Conservation (phyloP, 2,888 invertebrate species). For the Cyrtodaria siliqua region DNA sequence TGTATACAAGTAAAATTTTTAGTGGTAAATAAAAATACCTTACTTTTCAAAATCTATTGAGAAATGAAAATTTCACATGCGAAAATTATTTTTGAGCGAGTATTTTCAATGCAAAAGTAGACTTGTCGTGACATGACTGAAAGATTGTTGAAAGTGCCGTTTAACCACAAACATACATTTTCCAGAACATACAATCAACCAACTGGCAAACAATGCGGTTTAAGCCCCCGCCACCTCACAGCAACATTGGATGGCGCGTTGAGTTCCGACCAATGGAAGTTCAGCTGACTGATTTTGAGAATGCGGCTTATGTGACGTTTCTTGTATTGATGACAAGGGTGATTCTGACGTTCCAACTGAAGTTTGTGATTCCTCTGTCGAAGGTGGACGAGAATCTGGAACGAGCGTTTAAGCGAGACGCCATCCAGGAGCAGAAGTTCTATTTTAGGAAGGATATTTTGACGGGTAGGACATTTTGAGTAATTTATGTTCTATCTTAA, state of each 20-base stretch:
- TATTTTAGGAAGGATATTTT: constrained; percentile 90
- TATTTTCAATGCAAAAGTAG: too few relatives aligned
- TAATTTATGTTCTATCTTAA: too few relatives aligned
- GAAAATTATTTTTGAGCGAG: too few relatives aligned
- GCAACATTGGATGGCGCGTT: constrained; percentile 99
- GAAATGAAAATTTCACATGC: too few relatives aligned
- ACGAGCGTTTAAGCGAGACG: constrained; percentile 96
- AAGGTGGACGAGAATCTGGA: constrained; percentile 98
- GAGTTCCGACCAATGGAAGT: constrained; percentile 97
- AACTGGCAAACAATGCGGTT: constrained; percentile 99
- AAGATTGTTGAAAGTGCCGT: too few relatives aligned
- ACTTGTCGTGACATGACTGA: too few relatives aligned
- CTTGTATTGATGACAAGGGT: constrained; percentile 98
- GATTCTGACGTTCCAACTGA: constrained; percentile 97
- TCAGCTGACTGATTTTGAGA: constrained; percentile 99
- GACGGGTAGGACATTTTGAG: too few relatives aligned
- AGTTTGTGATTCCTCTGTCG: constrained; percentile 98
- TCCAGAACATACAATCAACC: constrained; percentile 98
- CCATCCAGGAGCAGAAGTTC: constrained; percentile 93
- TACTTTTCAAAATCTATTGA: too few relatives aligned
- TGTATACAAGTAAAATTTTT: too few relatives aligned
- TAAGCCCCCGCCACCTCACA: constrained; percentile 97
- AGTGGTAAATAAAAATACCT: too few relatives aligned
- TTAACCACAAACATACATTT: too few relatives aligned
- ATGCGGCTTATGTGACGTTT: constrained; percentile 99